These are phyloP conservation scores for Agriotes lineatus DNA, from an alignment of 2,888 invertebrate genomes.

Conservation along the genomic window DNA sequence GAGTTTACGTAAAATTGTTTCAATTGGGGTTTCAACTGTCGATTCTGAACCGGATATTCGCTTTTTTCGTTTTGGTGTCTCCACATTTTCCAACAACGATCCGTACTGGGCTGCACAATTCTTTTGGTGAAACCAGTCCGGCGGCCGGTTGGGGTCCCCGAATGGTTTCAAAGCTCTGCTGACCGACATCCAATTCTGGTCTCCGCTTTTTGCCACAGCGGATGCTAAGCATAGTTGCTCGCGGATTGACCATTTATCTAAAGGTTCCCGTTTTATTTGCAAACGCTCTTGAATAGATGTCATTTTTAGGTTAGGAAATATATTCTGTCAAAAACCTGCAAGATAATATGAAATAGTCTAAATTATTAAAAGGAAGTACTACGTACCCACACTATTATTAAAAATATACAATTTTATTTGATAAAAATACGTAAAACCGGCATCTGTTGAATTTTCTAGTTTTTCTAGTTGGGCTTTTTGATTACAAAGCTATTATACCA, in stretches of 20 bases:
- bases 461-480: too few relatives aligned
- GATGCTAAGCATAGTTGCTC: conserved; percentile 90
- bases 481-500: too few relatives aligned
- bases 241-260: conserved; percentile 87
- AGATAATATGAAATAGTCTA: background rate
- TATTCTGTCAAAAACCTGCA: background rate
- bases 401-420: too few relatives aligned
- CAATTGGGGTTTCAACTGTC: conserved; percentile 78
- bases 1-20: conserved; percentile 81
- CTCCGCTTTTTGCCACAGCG: conserved; percentile 86
- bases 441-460: too few relatives aligned
- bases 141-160: conserved; percentile 80
- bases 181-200: conserved; percentile 93
- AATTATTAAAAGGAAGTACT: background rate
- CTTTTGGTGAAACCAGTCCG: conserved; percentile 92
- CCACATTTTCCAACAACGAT: conserved; percentile 82
- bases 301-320: conserved; percentile 53
- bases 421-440: too few relatives aligned
- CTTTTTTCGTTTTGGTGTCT: conserved; percentile 88
- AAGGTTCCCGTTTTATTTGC: conserved; percentile 75
- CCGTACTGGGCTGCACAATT: conserved; percentile 93
- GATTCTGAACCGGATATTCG: conserved; percentile 70
- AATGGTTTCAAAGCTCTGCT: conserved; percentile 84
- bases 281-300: conserved; percentile 64
- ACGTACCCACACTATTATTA: too few relatives aligned